Evolutionary conservation across 2,888 invertebrate species (phyloP).

Genomic region (Cerastoderma edule): DNA sequence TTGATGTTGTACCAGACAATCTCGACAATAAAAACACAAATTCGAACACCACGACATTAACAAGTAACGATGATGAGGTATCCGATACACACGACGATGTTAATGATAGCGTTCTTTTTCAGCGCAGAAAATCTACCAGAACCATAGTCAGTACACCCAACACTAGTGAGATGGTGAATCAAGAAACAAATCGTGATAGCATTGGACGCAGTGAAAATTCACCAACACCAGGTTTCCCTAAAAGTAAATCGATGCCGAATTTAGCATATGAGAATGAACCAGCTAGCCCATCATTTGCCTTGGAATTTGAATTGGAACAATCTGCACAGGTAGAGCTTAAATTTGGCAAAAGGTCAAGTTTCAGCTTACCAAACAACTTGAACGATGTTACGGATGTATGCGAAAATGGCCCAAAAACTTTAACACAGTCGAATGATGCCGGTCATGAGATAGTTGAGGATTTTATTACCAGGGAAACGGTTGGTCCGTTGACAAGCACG

Average conservation of each 20-base stretch:
- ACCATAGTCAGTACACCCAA: not conserved
- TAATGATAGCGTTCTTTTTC: constrained; percentile 15
- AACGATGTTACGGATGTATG: no score
- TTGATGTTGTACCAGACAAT: not conserved
- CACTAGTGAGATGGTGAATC: no score
- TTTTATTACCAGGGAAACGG: not conserved
- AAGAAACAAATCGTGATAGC: not conserved
- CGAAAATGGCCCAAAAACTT: no score
- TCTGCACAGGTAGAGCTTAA: no score
- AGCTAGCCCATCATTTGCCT: not conserved
- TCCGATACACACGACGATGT: not conserved
- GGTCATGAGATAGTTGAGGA: not conserved
- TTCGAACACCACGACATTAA: not conserved
- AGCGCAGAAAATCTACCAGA: constrained; percentile 7
- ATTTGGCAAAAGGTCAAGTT: no score
- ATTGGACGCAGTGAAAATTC: not conserved
- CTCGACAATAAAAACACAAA: not conserved
- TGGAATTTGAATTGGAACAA: no score
- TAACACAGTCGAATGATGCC: no score
- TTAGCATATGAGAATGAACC: not conserved
- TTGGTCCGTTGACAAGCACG: not conserved
- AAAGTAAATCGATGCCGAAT: not conserved
- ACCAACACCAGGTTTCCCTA: not conserved
- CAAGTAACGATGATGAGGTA: not conserved
- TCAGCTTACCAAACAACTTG: no score